Evolutionary conservation across 2,888 invertebrate species (phyloP), one percentile per base, ranked within the genome.

Genomic region (Drosophila imparisetae): DNA sequence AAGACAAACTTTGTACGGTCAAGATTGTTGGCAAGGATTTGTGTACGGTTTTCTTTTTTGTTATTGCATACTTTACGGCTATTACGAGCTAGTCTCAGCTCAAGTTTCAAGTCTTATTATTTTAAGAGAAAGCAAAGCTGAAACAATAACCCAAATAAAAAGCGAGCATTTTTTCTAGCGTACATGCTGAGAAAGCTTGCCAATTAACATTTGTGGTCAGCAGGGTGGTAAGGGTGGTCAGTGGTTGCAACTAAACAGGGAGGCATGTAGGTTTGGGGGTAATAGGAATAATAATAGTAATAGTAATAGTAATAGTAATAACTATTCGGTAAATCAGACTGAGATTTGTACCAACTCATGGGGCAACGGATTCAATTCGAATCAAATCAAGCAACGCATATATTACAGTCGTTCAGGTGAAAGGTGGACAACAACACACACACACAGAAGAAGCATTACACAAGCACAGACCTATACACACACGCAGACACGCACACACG

Each of bases 51-150:
- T 21, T 52, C 11, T 3, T 29, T 34, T 32, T 80, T 72, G 67
- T 73, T 77, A 74, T 79, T 75, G 78, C 86, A 81, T 81, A 81
- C 81, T 84, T 83, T 86, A 81, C 77, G 86, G 75, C 83, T 72
- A 80, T 79, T 86, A 75, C 79, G 71, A 74, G 75, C 68, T 29
- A 15, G 55, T 66, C 55, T 70, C 69, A 60, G 68, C 65, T 38
- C 48, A 55, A 63, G 66, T 71, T 69, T 69, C 38, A 79, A 84
- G 80, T 86, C 86, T 84, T 84, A 86, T 84, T 84, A 45, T 45
- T 45, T 45, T 24, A 45, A 48, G 32, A 30, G 42, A 38, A 27
- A 64, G 38, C 40, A 54, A 54, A 62, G 11, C 36, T 34, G 34
- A 45, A 45, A 40, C 48, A 24, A 48, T 45, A 67, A 58, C 32